These are phyloP conservation scores for Galaxias olidus DNA, from an alignment of 2,797 vertebrate genomes.

Conservation along the genomic window DNA sequence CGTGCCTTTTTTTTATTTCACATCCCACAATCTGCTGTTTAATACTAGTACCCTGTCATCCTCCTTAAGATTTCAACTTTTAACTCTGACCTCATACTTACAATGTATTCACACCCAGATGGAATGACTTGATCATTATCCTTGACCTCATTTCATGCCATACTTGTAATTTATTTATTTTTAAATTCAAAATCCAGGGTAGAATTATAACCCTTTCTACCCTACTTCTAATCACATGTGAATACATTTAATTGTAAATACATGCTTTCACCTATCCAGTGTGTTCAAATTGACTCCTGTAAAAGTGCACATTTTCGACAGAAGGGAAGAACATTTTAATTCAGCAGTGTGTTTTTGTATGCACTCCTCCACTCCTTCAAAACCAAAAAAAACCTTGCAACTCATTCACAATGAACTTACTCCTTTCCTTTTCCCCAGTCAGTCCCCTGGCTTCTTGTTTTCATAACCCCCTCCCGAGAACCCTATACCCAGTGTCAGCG, in stretches of 20 bases:
- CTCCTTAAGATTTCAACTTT: neutral
- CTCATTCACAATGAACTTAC: no score
- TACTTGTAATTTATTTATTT: no score
- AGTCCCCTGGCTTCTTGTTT: neutral
- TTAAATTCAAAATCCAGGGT: no score
- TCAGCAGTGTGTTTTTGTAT: neutral
- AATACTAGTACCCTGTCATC: neutral
- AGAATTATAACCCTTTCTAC: no score
- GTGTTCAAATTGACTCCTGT: conserved; percentile 25
- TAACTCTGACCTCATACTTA: conserved; percentile 5
- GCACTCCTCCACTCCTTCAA: no score
- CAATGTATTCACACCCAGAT: neutral
- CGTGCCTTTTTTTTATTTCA: neutral
- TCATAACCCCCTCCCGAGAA: neutral
- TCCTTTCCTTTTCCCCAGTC: neutral
- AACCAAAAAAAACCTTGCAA: no score
- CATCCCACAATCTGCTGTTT: neutral
- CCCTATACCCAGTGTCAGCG: conserved; percentile 3
- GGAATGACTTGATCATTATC: neutral
- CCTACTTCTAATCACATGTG: no score
- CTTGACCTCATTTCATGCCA: no score
- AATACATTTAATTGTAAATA: neutral
- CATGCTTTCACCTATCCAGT: conserved; percentile 21
- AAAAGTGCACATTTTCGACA: conserved; percentile 11
- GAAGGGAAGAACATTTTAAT: conserved; percentile 45